These are phyloP conservation scores for Calyptomena viridis DNA, from an alignment of 2,113 vertebrate genomes.

Conservation along the genomic window DNA sequence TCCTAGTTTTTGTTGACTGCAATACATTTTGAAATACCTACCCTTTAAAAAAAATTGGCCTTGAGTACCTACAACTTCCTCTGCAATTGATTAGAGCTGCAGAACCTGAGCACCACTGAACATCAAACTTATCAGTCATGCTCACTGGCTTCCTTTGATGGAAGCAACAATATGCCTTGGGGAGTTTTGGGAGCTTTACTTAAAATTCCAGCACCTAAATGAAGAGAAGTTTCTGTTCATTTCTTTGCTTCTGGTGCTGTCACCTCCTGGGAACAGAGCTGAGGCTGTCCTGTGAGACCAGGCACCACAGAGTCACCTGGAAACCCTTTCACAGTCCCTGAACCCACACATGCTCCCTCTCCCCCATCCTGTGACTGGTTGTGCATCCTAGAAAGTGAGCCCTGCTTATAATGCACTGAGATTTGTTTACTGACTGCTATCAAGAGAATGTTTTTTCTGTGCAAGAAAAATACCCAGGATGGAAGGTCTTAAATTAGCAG, in stretches of 20 bases:
- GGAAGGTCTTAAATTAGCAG: neutral
- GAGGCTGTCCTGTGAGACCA: neutral
- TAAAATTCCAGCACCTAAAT: neutral
- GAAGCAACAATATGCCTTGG: neutral
- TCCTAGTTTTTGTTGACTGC: constrained; percentile 24
- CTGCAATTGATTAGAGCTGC: neutral
- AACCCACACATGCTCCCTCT: accelerated
- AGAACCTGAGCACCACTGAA: constrained; percentile 37
- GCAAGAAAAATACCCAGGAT: neutral
- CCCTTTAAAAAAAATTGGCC: neutral
- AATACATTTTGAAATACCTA: neutral
- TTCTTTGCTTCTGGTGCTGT: neutral
- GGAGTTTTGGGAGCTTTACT: neutral
- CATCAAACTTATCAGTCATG: constrained; percentile 27
- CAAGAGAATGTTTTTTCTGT: neutral
- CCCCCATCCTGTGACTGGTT: accelerated
- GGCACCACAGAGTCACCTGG: neutral
- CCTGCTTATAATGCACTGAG: neutral
- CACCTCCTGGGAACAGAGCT: neutral
- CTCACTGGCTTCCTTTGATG: constrained; percentile 35
- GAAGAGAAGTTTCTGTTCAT: neutral
- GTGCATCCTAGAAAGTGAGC: neutral
- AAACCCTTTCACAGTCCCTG: neutral
- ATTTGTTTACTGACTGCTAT: neutral
- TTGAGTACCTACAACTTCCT: neutral